Conservation (phyloP, 92 coral and sea anemone genomes). For the Parazoanthus swiftii region DNA sequence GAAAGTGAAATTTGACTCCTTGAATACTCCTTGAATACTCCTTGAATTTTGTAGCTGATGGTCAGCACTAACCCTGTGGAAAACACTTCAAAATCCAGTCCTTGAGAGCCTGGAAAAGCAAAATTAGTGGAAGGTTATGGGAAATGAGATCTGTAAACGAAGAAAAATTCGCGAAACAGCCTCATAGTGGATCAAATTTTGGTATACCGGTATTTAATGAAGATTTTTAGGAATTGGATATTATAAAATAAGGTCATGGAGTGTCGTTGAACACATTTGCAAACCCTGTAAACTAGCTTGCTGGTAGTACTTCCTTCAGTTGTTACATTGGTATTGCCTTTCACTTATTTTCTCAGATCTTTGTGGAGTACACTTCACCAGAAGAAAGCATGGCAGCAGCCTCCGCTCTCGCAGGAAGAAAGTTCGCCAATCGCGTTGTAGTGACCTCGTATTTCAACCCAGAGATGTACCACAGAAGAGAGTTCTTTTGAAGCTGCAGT, state of each 20-base stretch:
- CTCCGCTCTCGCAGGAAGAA: constrained; percentile 91
- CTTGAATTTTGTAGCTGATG: too few relatives aligned
- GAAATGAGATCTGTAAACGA: background rate
- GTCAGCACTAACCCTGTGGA: too few relatives aligned
- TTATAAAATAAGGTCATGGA: background rate
- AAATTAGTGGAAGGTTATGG: background rate
- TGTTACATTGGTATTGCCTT: background rate
- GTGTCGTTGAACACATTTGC: background rate
- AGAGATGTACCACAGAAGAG: constrained; percentile 72
- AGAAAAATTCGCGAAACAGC: background rate
- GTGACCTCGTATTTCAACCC: constrained; percentile 87
- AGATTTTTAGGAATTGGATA: background rate
- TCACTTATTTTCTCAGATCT: constrained; percentile 61
- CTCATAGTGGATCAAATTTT: too few relatives aligned
- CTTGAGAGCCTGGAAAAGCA: too few relatives aligned
- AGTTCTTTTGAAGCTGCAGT: constrained; percentile 47
- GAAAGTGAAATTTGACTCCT: too few relatives aligned
- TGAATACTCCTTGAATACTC: too few relatives aligned
- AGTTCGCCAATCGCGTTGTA: constrained; percentile 97
- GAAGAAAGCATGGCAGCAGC: constrained; percentile 83
- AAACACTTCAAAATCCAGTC: too few relatives aligned
- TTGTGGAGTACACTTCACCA: constrained; percentile 78
- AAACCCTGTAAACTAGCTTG: background rate
- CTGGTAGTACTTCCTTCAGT: background rate
- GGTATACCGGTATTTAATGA: too few relatives aligned